Conservation (phyloP, 2,113 vertebrate species). For the Brienomyrus brachyistius region DNA sequence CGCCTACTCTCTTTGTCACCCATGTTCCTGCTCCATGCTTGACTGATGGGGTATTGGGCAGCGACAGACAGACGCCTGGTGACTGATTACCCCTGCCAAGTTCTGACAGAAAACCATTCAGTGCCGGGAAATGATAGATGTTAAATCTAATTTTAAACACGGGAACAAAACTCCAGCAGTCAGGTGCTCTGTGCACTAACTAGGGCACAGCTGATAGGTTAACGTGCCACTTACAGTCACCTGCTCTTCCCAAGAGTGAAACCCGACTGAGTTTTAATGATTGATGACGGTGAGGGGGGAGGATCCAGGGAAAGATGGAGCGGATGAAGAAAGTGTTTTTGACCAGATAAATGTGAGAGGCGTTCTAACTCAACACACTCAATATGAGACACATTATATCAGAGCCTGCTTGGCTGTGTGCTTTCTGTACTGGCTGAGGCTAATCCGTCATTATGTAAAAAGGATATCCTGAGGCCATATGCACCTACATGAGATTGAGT, state of each 20-base stretch:
- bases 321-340: background rate
- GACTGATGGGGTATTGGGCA: conserved; percentile 50
- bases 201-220: conserved; percentile 49
- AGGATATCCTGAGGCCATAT: background rate
- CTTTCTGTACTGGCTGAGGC: background rate
- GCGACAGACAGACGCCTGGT: conserved; percentile 40
- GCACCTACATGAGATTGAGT: background rate
- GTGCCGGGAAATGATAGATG: conserved; percentile 57
- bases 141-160: conserved; percentile 62
- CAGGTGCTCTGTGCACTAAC: conserved; percentile 43
- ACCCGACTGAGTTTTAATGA: background rate
- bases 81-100: conserved; percentile 49
- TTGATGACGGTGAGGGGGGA: background rate
- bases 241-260: conserved; percentile 24
- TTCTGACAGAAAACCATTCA: conserved; percentile 47
- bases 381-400: background rate
- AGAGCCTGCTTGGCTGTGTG: background rate
- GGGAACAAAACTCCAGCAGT: conserved; percentile 52
- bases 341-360: background rate
- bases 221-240: conserved; percentile 46
- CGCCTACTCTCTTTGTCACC: conserved; percentile 30
- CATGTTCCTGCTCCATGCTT: conserved; percentile 42
- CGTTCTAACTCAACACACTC: background rate
- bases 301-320: background rate
- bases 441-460: background rate